Base-by-base conservation (phyloP, 2,888 invertebrate species). In the Diabrotica balteata region DNA sequence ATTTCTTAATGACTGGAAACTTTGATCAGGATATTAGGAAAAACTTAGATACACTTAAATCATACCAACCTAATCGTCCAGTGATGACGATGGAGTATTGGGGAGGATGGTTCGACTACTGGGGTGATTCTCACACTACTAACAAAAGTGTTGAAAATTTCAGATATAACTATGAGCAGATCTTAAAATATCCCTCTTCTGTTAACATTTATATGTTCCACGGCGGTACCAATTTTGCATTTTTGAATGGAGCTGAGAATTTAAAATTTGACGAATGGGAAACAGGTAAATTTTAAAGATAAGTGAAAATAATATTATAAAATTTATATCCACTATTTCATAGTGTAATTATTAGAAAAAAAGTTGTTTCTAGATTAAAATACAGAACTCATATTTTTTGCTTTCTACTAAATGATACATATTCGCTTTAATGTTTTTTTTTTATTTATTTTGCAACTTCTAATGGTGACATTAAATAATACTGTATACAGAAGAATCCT, bases 121-220 rank as follows among this genome's bases (percentile, higher is more conserved):
- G 88, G 88, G 79, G 81, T 22, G 81, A 82, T 66, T 57, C 52
- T 0, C 78, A 80, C 50, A 79, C 79, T 32, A 63, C 70, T 32
- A 43, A 54, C 43, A 59, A 72, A 45, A 72, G 72, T 5, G 49
- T 66, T 4, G 66, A 73, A 8, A 75, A 60, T 11, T 80, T 79
- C 59, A 54, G 47, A 32, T 62, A 74, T 9, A 67, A 73, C 43
- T 77, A 75, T 55, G 75, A 77, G 60, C 63, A 59, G 47, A 78
- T 79, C 50, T 57, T 80, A 32, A 59, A 69, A 6, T 81, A 80
- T 71, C 82, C 82, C 7, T 88, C 88, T 9, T 90, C 91, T 59
- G 90, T 96, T 47, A 97, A 95, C 79, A 89, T 96, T 76, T 97
- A 96, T 81, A 94, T 97, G 93, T 96, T 95, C 83, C 91, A 90